Percentiles rank a stretch among this genome's conserved stretches.
phyloP scores from a whole-genome alignment of 2,113 vertebrate species.

The Carlito syrichta region DNA sequence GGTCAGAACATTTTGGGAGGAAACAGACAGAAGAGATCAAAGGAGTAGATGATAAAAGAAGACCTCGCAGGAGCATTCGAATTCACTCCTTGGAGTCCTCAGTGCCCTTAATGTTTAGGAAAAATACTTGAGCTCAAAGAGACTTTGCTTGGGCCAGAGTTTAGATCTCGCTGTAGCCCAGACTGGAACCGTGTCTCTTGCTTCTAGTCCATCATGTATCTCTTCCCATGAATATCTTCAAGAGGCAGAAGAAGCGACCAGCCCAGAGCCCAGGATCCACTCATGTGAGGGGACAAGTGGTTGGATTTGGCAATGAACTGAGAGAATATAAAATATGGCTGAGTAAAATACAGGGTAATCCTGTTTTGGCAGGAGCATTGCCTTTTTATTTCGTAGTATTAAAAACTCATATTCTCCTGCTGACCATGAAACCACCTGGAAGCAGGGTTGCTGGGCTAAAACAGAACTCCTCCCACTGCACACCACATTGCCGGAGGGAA shows the following conservation, averaged over 20 bases:
- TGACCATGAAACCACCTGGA: slow-evolving; percentile 36
- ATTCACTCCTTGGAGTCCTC: background rate
- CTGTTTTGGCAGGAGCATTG: slow-evolving; percentile 4
- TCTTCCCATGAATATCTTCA: background rate
- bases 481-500: background rate
- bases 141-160: background rate
- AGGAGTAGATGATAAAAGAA: background rate
- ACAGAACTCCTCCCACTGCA: background rate
- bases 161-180: accelerated
- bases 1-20: background rate
- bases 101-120: background rate
- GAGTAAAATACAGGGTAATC: background rate
- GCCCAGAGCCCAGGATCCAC: background rate
- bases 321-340: background rate
- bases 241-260: accelerated
- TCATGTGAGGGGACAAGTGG: accelerated
- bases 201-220: background rate
- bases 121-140: background rate
- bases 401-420: slow-evolving; percentile 42
- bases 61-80: background rate
- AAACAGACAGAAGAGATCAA: background rate
- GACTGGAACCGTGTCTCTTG: background rate
- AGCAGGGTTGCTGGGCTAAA: background rate
- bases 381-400: slow-evolving; percentile 17
- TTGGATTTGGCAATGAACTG: background rate